Percentiles rank a stretch among this genome's conserved stretches.
These are phyloP conservation scores for Paralichthys olivaceus DNA, from an alignment of 2,113 vertebrate species.

Conservation along the genomic window DNA sequence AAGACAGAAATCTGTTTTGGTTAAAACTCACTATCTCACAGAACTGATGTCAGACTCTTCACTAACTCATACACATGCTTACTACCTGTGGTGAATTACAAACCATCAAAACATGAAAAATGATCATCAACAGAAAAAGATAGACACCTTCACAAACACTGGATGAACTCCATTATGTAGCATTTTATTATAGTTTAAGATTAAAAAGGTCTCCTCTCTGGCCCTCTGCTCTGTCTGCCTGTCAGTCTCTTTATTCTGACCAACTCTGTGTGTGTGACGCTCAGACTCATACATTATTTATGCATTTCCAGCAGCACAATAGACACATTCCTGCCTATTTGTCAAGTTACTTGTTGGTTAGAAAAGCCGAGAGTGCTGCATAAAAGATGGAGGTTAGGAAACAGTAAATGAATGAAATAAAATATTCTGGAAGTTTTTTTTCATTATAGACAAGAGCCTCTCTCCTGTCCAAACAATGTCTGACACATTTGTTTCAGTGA, in stretches of 20 bases:
- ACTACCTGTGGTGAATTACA: not conserved
- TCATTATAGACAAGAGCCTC: constrained; percentile 32
- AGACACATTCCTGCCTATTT: constrained; percentile 28
- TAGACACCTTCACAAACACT: constrained; percentile 29
- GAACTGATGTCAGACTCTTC: not conserved
- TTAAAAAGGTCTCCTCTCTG: constrained; percentile 17
- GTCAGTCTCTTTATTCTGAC: constrained; percentile 47
- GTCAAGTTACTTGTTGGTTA: constrained; percentile 8
- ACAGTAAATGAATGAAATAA: constrained; percentile 38
- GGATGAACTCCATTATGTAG: constrained; percentile 14
- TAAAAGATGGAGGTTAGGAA: constrained; percentile 31
- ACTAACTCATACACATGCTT: not conserved
- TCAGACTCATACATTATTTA: constrained; percentile 61
- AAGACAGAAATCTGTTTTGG: not conserved
- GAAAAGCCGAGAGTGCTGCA: constrained; percentile 26
- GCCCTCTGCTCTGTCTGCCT: constrained; percentile 13
- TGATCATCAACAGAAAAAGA: not conserved
- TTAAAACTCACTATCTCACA: not conserved
- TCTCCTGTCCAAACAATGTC: constrained; percentile 35
- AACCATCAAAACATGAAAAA: not conserved
- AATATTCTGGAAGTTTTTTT: constrained; percentile 33
- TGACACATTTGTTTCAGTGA: constrained; percentile 43
- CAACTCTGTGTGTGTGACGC: constrained; percentile 41
- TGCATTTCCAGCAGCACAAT: constrained; percentile 52
- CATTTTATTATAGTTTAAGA: constrained; percentile 28